Percentiles rank a stretch among this genome's conserved stretches.
Evolutionary conservation across 2,888 invertebrate genomes (phyloP).

Genomic region (Pocota personata): DNA sequence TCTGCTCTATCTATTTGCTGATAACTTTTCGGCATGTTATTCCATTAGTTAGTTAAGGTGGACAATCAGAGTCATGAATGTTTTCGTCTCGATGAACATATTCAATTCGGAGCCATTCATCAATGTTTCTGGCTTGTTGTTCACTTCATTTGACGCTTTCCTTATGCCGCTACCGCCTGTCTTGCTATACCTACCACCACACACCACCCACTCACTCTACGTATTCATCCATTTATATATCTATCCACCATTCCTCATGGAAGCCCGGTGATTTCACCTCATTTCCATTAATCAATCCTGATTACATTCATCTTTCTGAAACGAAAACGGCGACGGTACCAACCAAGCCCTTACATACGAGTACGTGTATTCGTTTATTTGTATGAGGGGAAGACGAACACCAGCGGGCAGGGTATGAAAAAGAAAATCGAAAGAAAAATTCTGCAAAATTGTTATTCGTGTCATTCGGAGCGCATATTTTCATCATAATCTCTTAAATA

Average conservation of each 20-base stretch:
- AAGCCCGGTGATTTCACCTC: slow-evolving; percentile 58
- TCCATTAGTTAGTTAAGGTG: slow-evolving; percentile 46
- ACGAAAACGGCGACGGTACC: background rate
- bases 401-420: background rate
- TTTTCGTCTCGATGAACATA: slow-evolving; percentile 46
- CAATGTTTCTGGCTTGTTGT: slow-evolving; percentile 43
- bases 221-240: slow-evolving; percentile 14
- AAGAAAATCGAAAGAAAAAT: background rate
- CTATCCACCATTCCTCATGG: slow-evolving; percentile 1
- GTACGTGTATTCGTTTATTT: background rate
- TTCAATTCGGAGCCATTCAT: slow-evolving; percentile 60
- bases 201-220: background rate
- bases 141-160: slow-evolving; percentile 44
- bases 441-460: slow-evolving; percentile 65
- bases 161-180: background rate
- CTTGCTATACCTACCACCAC: background rate
- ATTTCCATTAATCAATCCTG: slow-evolving; percentile 71
- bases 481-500: slow-evolving; percentile 66
- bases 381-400: background rate
- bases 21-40: slow-evolving; percentile 43
- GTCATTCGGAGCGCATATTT: slow-evolving; percentile 68
- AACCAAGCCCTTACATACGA: background rate
- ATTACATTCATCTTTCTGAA: slow-evolving; percentile 60
- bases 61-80: slow-evolving; percentile 56
- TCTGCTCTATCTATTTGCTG: slow-evolving; percentile 21